These are phyloP conservation scores for Pelvicachromis taeniatus DNA, from an alignment of 2,113 vertebrate species.

Conservation along the genomic window DNA sequence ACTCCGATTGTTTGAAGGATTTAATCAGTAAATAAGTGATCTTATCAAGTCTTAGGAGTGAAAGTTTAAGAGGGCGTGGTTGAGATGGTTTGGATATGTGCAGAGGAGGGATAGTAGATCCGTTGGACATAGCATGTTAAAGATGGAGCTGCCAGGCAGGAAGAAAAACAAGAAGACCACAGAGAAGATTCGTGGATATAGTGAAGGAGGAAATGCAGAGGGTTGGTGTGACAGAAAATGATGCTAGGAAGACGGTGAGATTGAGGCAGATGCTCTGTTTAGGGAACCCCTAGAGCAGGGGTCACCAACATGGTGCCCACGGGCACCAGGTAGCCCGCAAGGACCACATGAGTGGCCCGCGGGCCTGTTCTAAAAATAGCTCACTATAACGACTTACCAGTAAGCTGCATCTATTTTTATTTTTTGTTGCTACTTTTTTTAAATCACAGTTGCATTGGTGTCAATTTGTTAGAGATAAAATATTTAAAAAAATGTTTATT, in stretches of 20 bases:
- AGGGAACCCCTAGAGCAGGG: background rate
- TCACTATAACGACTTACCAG: too few relatives aligned
- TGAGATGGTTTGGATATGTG: background rate
- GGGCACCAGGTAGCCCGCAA: too few relatives aligned
- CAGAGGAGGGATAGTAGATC: background rate
- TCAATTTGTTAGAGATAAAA: too few relatives aligned
- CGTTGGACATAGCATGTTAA: background rate
- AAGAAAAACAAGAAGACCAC: background rate
- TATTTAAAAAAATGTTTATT: too few relatives aligned
- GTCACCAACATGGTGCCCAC: too few relatives aligned
- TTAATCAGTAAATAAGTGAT: background rate
- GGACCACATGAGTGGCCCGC: too few relatives aligned
- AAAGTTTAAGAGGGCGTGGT: fast-evolving
- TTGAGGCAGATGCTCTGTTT: background rate
- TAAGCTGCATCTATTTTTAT: too few relatives aligned
- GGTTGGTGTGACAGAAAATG: background rate
- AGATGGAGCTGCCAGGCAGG: background rate
- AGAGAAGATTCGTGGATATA: background rate
- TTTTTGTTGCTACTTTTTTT: too few relatives aligned
- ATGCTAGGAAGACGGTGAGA: background rate
- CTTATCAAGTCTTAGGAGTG: background rate
- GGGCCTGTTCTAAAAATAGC: too few relatives aligned
- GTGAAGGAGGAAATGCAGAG: background rate
- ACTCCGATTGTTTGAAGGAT: background rate
- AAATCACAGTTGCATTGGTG: too few relatives aligned